A percentile compares a stretch with the other conserved stretches of the same genome.
These are phyloP conservation scores for Nibea albiflora DNA, from an alignment of 2,113 vertebrate genomes.

Conservation along the genomic window DNA sequence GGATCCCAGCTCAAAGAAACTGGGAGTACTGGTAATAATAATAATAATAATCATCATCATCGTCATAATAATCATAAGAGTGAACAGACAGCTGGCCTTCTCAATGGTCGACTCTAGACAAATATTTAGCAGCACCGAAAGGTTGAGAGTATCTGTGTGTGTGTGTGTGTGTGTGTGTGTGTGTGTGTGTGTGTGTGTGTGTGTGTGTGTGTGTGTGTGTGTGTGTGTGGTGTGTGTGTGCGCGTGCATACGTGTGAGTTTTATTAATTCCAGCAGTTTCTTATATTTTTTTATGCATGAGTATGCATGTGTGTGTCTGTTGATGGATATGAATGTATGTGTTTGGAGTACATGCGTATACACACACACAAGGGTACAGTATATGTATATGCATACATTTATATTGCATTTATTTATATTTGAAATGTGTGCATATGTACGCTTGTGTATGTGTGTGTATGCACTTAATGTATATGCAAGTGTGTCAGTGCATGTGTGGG, in stretches of 20 bases:
- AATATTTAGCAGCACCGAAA: constrained; percentile 65
- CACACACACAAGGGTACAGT: neutral
- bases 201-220: constrained; percentile 1
- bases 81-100: constrained; percentile 39
- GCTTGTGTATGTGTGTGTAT: constrained; percentile 40
- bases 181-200: neutral
- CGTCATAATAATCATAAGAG: constrained; percentile 17
- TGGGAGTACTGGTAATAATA: constrained; percentile 35
- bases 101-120: constrained; percentile 52
- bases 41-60: constrained; percentile 1
- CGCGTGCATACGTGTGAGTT: neutral
- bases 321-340: neutral
- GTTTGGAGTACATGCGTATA: neutral
- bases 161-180: constrained; percentile 12
- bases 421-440: neutral
- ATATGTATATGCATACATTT: neutral
- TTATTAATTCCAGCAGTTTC: neutral
- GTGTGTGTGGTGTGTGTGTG: neutral
- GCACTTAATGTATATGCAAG: constrained; percentile 54
- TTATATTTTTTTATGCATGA: neutral
- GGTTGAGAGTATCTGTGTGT: constrained; percentile 12
- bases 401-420: constrained; percentile 33
- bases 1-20: constrained; percentile 54
- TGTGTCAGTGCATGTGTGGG: constrained; percentile 78
- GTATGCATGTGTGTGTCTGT: neutral